Evolutionary conservation across 2,797 vertebrate genomes (phyloP), one percentile per base, ranked within the genome.

Genomic region (Mastacembelus armatus): DNA sequence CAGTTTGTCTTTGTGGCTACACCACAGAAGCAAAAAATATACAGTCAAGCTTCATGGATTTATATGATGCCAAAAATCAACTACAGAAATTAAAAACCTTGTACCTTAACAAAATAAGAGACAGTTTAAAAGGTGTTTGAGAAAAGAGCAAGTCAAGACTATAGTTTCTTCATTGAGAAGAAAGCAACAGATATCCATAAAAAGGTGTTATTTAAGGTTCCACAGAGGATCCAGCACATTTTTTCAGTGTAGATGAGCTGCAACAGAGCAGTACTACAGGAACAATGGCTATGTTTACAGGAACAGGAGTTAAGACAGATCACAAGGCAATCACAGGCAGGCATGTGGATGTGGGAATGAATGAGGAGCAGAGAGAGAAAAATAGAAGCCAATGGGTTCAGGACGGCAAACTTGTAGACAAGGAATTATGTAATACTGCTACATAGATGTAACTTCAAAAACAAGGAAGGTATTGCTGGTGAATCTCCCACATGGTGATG

Each of bases 161-260:
- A 18, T 57, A 36, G 51, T 19, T 16, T 59, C 44, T 9, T 36
- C 3, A 9, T 32, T 50, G 36, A 54, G 22, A 24, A 19, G n/a
- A 32, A 52, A 40, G 33, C 29, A 38, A 29, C 48, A 49, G 26
- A 3, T 3, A 47, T 33, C 66, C 32, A 72, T 35, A 38, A 22
- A n/a, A 24, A 42, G 55, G 38, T 75, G 79, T 83, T 75, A 69
- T 72, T 64, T 49, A 7, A 68, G 1, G 72, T 47, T 54, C 56
- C 32, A 16, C 54, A 22, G 59, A 74, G 70, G 80, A 78, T 83
- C 80, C 77, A 63, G 84, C 76, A 76, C 82, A 73, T 86, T 70
- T 72, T 58, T 78, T 52, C 83, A 15, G 58, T 78, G 82, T 73
- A 78, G 74, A 75, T 59, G 76, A 78, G 71, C 50, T 68, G 80